Conservation (phyloP, 2,888 invertebrate genomes). For the Ophion ellenae region DNA sequence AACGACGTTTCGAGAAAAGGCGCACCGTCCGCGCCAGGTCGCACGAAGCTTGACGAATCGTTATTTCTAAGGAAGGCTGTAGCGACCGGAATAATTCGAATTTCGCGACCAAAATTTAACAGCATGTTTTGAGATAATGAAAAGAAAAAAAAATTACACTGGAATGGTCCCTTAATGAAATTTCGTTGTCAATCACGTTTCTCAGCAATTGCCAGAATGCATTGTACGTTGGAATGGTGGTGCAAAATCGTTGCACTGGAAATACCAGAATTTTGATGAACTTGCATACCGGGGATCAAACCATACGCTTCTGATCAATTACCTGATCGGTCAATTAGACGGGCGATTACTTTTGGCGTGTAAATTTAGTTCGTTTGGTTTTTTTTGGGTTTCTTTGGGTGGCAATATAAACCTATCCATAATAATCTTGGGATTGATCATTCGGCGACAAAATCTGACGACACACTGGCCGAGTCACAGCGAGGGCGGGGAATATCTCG, state of each 20-base stretch:
- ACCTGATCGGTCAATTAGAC: slow-evolving; percentile 9
- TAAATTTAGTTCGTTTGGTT: neutral
- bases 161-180: neutral
- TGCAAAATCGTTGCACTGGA: neutral
- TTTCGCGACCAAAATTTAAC: no score
- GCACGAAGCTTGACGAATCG: no score
- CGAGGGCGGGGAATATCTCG: neutral
- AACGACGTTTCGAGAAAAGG: no score
- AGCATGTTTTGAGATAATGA: no score
- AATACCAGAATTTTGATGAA: neutral
- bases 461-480: neutral
- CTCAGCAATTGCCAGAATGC: neutral
- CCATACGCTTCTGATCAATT: neutral
- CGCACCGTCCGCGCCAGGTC: no score
- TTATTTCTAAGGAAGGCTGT: no score
- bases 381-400: neutral
- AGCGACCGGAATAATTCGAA: no score
- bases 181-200: neutral
- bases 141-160: no score
- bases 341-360: neutral
- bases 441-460: neutral
- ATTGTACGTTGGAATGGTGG: neutral
- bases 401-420: neutral
- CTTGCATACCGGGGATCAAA: neutral
- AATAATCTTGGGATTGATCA: neutral